Conservation (phyloP, 2,888 invertebrate species). For the Tribolium freemani region DNA sequence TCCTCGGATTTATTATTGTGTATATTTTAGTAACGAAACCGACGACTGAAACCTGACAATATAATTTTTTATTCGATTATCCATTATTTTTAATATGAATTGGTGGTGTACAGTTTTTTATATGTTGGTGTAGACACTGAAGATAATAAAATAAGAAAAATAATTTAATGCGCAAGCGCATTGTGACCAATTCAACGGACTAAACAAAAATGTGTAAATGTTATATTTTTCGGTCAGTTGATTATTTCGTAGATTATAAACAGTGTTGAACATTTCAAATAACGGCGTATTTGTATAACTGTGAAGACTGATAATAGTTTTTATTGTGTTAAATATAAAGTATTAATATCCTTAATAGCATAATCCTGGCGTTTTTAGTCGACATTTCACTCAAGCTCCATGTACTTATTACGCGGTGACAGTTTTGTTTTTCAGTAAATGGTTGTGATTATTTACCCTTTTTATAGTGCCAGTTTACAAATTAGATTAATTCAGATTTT, state of each 20-base stretch:
- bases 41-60: conserved; percentile 56
- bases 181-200: conserved; percentile 62
- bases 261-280: conserved; percentile 64
- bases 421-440: conserved; percentile 37
- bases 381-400: conserved; percentile 32
- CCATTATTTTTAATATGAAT: conserved; percentile 53
- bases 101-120: conserved; percentile 64
- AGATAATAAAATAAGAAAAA: conserved; percentile 49
- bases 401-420: conserved; percentile 37
- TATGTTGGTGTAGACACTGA: conserved; percentile 59
- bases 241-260: conserved; percentile 65
- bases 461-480: conserved; percentile 22
- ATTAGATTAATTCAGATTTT: background rate
- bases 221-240: conserved; percentile 67
- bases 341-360: conserved; percentile 62
- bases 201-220: conserved; percentile 63
- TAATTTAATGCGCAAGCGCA: conserved; percentile 52
- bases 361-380: conserved; percentile 63
- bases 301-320: conserved; percentile 68
- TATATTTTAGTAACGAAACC: conserved; percentile 35
- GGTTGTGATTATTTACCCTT: conserved; percentile 21
- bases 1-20: conserved; percentile 19
- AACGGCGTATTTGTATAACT: conserved; percentile 66
- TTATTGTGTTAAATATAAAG: conserved; percentile 67
- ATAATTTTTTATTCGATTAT: conserved; percentile 55